A percentile compares a stretch with the other conserved stretches of the same genome.
Evolutionary conservation across 2,888 invertebrate genomes (phyloP).

Genomic region (Beris chalybata): DNA sequence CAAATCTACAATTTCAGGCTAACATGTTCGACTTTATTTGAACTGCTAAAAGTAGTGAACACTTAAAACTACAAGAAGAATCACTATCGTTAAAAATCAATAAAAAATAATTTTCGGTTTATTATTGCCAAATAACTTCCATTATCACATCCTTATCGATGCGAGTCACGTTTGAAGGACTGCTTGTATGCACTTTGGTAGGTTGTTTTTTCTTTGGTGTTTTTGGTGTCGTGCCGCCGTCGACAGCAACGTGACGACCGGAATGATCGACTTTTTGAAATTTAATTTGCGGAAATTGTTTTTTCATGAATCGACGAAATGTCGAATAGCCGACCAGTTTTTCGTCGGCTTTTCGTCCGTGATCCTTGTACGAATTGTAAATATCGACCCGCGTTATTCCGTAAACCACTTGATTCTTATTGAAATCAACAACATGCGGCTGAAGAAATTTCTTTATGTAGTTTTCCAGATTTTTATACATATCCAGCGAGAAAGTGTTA

Average conservation of each 20-base stretch:
- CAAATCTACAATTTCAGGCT: no score
- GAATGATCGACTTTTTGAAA: constrained; percentile 55
- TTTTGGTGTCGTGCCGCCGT: constrained; percentile 26
- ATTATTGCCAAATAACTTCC: no score
- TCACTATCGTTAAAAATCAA: no score
- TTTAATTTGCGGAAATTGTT: constrained; percentile 77
- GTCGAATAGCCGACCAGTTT: constrained; percentile 81
- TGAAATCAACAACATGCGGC: constrained; percentile 56
- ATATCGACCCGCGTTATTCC: constrained; percentile 68
- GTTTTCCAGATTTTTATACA: constrained; percentile 76
- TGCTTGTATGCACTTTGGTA: not conserved
- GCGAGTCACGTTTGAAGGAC: not conserved
- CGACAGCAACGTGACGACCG: not conserved
- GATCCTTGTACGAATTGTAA: constrained; percentile 74
- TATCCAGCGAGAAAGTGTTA: constrained; percentile 77
- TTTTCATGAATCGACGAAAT: constrained; percentile 78
- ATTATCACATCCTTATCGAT: no score
- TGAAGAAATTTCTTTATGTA: constrained; percentile 71
- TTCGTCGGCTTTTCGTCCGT: constrained; percentile 68
- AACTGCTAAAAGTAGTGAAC: no score
- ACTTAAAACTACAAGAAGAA: no score
- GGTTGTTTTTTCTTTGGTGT: constrained; percentile 18
- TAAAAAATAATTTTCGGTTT: no score
- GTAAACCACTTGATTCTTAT: constrained; percentile 60
- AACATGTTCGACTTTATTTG: no score